Evolutionary conservation across 2,113 vertebrate genomes (phyloP), one percentile per base, ranked within the genome.

Genomic region (Aplodontia rufa): DNA sequence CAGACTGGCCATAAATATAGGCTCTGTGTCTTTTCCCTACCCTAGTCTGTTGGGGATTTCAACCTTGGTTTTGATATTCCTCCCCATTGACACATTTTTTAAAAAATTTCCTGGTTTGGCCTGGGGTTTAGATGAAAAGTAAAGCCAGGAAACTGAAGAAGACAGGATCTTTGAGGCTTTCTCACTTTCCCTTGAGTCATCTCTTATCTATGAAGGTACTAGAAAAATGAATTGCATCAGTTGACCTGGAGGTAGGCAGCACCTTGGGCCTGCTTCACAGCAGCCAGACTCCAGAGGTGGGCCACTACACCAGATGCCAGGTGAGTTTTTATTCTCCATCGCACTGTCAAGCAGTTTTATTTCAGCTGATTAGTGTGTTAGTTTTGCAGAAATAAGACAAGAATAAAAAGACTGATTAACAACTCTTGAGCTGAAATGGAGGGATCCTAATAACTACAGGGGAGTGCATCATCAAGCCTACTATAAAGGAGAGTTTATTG

Each of bases 51-150:
- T 3, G 0, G 32, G 68, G 47, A 84, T 37, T 93, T 95, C 42
- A n/a, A 88, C n/a, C 75, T 84, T 90, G 35, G 32, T 90, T 87
- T 94, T 95, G 19, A 79, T 93, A 90, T 87, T 49, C 42, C 60
- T 95, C 93, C 32, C 40, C 66, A 60, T 68, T 40, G 30, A 82
- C 40, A 60, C 7, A 45, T 32, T 87, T 83, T 91, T 86, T n/a
- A 30, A n/a, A n/a, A n/a, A n/a, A 58, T 81, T 91, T 79, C 62
- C 68, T 95, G 11, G 14, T 71, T 85, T 92, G 71, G 87, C 49
- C 45, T 58, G 69, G 86, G 8, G 22, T 90, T 66, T 62, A 84
- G 62, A 76, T 92, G 60, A 76, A 60, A 85, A 60, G 10, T 58
- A 14, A 76, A 16, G 26, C 40, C 58, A 80, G 37, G 26, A 85